These are phyloP conservation scores for Artibeus lituratus DNA, from an alignment of 2,797 vertebrate genomes.

Conservation along the genomic window DNA sequence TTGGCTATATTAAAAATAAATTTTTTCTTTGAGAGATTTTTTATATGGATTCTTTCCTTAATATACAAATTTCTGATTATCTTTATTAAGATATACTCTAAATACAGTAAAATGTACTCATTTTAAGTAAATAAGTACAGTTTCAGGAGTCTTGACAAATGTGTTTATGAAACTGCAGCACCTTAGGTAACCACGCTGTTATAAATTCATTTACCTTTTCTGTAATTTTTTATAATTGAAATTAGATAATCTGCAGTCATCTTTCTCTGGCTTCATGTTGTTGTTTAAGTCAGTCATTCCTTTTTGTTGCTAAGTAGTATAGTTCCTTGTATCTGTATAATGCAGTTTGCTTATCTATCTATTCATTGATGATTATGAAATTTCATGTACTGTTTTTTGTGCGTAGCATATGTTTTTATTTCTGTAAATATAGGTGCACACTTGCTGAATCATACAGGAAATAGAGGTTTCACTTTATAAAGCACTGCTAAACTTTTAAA, in stretches of 20 bases:
- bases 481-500: neutral
- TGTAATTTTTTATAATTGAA: neutral
- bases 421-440: neutral
- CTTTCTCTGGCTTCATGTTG: neutral
- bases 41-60: neutral
- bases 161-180: neutral
- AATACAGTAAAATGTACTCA: neutral
- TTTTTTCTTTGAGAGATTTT: neutral
- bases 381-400: neutral
- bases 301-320: neutral
- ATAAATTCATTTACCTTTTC: slow-evolving; percentile 19
- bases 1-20: neutral
- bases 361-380: slow-evolving; percentile 15
- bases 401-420: neutral
- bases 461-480: slow-evolving; percentile 27
- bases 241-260: neutral
- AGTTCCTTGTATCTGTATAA: neutral
- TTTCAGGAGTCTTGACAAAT: slow-evolving; percentile 31
- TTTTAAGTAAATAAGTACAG: neutral
- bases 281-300: neutral
- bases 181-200: neutral
- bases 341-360: neutral
- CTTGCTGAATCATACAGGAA: neutral
- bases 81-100: neutral
- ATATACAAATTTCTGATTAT: neutral